Conservation (phyloP, 1,140 invertebrate species). For the Aphelenchoides besseyi region DNA sequence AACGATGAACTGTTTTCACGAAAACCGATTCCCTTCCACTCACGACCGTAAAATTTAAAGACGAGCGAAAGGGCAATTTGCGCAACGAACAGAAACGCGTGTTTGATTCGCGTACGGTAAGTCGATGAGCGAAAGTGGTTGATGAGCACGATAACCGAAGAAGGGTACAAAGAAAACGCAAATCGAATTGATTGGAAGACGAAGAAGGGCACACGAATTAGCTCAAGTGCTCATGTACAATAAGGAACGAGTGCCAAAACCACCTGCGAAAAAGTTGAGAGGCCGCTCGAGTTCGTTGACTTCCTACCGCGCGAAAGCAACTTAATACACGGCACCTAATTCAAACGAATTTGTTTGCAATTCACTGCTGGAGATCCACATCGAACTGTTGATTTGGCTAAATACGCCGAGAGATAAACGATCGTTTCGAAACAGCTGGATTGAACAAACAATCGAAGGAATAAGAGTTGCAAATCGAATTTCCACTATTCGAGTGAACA, state of each 20-base stretch:
- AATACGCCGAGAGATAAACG: neutral
- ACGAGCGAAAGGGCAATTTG: neutral
- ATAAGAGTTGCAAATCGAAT: no score
- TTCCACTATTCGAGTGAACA: no score
- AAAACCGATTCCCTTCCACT: neutral
- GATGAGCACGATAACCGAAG: no score
- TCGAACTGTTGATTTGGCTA: no score
- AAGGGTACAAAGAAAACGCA: neutral
- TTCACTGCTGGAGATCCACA: neutral
- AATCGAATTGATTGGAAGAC: neutral
- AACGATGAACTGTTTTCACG: neutral
- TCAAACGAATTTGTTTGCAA: neutral
- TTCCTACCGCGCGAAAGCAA: neutral
- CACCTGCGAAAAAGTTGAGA: neutral
- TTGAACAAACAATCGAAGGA: neutral
- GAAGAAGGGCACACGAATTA: slow-evolving; percentile 2
- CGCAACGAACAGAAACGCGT: neutral
- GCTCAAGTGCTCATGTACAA: neutral
- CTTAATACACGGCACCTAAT: neutral
- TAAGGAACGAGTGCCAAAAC: neutral
- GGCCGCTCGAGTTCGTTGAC: neutral
- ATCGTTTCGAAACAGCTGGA: no score
- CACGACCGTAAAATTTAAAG: neutral
- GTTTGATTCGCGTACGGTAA: neutral
- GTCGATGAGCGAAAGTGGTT: neutral